Conservation (phyloP, 2,888 invertebrate species). For the Allolobophora icterica region DNA sequence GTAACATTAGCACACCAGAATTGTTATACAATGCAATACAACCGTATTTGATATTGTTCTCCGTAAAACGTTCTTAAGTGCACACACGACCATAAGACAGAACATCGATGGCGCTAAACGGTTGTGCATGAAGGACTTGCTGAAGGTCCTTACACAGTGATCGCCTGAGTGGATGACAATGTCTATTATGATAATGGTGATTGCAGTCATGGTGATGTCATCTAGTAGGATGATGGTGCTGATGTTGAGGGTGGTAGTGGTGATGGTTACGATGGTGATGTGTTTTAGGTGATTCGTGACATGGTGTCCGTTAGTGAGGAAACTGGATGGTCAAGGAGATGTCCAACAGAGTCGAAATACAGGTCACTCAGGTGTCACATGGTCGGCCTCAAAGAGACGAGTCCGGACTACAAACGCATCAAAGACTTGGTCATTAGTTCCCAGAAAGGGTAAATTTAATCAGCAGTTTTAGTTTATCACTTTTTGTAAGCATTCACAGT, state of each 20-base stretch:
- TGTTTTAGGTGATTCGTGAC: constrained; percentile 48
- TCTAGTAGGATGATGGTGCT: no score
- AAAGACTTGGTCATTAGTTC: constrained; percentile 37
- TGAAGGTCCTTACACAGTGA: no score
- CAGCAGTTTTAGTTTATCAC: neutral
- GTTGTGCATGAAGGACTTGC: no score
- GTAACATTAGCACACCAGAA: constrained; percentile 46
- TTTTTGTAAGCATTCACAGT: neutral
- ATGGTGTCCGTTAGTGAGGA: constrained; percentile 61
- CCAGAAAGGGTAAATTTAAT: constrained; percentile 30
- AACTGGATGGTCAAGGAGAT: constrained; percentile 57
- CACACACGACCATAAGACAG: no score
- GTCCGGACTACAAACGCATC: constrained; percentile 46
- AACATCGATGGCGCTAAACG: no score
- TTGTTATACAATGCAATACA: no score
- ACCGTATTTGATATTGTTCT: no score
- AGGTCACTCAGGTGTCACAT: constrained; percentile 58
- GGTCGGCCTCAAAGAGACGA: constrained; percentile 40
- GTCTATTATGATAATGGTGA: neutral
- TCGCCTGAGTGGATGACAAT: no score
- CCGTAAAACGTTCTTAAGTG: no score
- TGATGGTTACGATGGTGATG: neutral
- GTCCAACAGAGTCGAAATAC: constrained; percentile 57
- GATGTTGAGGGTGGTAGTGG: neutral
- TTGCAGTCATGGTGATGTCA: neutral